These are phyloP conservation scores for Drosophila diplacantha DNA, from an alignment of 2,888 invertebrate species.

Conservation along the genomic window DNA sequence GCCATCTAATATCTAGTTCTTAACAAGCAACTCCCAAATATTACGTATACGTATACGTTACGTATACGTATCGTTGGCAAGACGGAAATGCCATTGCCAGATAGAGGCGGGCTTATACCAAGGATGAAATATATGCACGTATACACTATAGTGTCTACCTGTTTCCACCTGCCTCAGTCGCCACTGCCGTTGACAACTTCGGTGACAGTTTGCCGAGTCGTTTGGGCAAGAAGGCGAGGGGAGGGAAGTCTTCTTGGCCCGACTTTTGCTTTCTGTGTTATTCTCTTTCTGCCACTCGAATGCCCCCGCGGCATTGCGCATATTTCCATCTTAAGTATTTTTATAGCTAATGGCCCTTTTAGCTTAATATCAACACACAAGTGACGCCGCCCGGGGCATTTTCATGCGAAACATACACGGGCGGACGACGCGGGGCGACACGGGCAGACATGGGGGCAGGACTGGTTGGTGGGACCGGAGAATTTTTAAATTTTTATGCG, in stretches of 20 bases:
- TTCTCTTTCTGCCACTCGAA: constrained; percentile 48
- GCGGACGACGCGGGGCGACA: not conserved
- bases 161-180: constrained; percentile 28
- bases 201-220: constrained; percentile 56
- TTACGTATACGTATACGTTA: constrained; percentile 1
- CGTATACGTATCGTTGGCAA: constrained; percentile 40
- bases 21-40: constrained; percentile 5
- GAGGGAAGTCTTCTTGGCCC: constrained; percentile 2
- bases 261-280: constrained; percentile 34
- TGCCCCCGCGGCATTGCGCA: constrained; percentile 60
- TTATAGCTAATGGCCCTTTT: constrained; percentile 73
- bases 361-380: constrained; percentile 64
- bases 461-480: constrained; percentile 18
- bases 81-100: constrained; percentile 24
- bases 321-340: constrained; percentile 73
- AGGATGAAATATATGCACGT: constrained; percentile 40
- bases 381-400: constrained; percentile 41
- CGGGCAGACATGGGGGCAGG: not conserved
- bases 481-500: constrained; percentile 67
- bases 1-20: not conserved
- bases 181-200: constrained; percentile 49
- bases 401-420: constrained; percentile 7
- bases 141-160: constrained; percentile 41
- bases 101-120: constrained; percentile 10
- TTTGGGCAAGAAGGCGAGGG: constrained; percentile 14